Percentiles rank a stretch among this genome's conserved stretches.
phyloP scores from a whole-genome alignment of 2,113 vertebrate species.

The Laticauda colubrina region DNA sequence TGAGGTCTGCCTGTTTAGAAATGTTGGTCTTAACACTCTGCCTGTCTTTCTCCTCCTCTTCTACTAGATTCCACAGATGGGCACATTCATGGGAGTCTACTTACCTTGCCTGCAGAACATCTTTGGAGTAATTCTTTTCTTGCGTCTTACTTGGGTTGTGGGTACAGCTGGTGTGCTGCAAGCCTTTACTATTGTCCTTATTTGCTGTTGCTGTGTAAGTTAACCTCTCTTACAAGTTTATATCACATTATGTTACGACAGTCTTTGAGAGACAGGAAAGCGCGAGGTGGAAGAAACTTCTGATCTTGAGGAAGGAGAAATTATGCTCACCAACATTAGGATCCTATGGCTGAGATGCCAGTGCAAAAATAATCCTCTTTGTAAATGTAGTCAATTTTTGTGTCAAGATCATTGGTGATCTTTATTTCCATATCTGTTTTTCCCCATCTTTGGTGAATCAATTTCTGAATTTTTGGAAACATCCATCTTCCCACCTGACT shows the following conservation, averaged over 20 bases:
- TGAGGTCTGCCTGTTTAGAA: neutral
- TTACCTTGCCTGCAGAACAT: constrained; percentile 98
- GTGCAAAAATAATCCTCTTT: neutral
- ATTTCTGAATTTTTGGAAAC: neutral
- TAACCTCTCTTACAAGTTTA: neutral
- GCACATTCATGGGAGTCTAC: constrained; percentile 98
- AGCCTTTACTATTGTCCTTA: constrained; percentile 92
- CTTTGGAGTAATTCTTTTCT: constrained; percentile 97
- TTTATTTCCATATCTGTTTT: neutral
- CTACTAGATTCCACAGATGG: constrained; percentile 87
- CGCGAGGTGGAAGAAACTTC: neutral
- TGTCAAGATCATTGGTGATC: neutral
- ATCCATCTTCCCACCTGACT: neutral
- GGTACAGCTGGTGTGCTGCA: constrained; percentile 93
- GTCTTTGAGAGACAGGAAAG: neutral
- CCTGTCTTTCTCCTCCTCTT: neutral
- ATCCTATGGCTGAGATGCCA: neutral
- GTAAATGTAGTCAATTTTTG: neutral
- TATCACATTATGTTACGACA: neutral
- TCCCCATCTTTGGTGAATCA: neutral
- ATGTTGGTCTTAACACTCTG: neutral
- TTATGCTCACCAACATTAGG: neutral
- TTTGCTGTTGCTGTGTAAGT: constrained; percentile 97
- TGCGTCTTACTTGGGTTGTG: constrained; percentile 98
- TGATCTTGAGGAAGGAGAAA: neutral